These are phyloP conservation scores for Periophthalmodon schlosseri DNA, from an alignment of 2,113 vertebrate genomes.

Conservation along the genomic window DNA sequence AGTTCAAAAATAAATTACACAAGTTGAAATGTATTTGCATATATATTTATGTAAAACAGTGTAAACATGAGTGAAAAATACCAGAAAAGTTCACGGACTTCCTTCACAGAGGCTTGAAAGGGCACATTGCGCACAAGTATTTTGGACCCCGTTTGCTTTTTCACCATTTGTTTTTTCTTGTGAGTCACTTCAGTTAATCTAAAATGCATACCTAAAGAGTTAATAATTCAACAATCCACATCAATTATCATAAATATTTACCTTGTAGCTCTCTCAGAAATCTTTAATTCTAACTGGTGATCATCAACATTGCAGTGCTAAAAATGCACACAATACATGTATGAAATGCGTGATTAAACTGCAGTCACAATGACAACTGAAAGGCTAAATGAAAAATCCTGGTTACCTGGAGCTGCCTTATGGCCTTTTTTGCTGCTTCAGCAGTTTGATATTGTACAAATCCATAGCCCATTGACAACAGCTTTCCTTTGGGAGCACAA, in stretches of 20 bases:
- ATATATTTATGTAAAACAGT: not conserved
- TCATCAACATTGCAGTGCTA: constrained; percentile 86
- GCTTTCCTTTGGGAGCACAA: constrained; percentile 71
- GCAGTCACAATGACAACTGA: not conserved
- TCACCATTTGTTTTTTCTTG: constrained; percentile 83
- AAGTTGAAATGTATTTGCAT: not conserved
- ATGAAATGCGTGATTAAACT: not conserved
- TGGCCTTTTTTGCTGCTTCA: constrained; percentile 89
- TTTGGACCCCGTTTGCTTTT: constrained; percentile 90
- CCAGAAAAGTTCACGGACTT: constrained; percentile 96
- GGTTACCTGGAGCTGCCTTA: constrained; percentile 87
- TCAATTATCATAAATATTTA: constrained; percentile 64
- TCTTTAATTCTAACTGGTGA: constrained; percentile 89
- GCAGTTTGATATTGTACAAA: constrained; percentile 91
- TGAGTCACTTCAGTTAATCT: constrained; percentile 72
- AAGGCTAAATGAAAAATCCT: not conserved
- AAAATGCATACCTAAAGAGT: not conserved
- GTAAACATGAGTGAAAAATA: constrained; percentile 44
- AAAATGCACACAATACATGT: not conserved
- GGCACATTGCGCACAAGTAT: constrained; percentile 95
- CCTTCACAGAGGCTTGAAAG: constrained; percentile 88
- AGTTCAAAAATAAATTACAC: not conserved
- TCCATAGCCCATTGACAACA: constrained; percentile 95
- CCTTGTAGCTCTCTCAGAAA: constrained; percentile 89
- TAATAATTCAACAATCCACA: not conserved